phyloP scores from a whole-genome alignment of 2,888 invertebrate genomes.

The Idaea dimidiata region DNA sequence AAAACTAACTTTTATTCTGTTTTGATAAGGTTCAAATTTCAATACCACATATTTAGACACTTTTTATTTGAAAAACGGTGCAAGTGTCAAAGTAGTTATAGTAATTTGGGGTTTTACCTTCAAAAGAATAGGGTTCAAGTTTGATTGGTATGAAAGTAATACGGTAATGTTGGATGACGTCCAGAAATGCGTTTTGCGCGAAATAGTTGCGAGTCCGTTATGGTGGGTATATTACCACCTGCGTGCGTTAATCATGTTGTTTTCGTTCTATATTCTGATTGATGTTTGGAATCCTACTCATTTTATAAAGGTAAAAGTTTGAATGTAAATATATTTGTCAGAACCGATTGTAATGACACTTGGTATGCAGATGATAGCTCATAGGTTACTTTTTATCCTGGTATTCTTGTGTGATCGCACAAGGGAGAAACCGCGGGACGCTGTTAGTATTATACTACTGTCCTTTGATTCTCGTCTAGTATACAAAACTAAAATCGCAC shows the following conservation, averaged over 20 bases:
- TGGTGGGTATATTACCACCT: slow-evolving; percentile 56
- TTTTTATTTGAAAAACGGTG: slow-evolving; percentile 7
- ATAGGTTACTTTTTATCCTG: neutral
- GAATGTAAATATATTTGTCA: neutral
- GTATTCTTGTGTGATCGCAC: neutral
- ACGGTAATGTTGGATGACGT: slow-evolving; percentile 47
- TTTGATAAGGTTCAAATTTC: slow-evolving; percentile 13
- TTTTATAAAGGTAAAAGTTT: neutral
- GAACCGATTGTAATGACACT: neutral
- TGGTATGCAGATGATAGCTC: slow-evolving; percentile 6
- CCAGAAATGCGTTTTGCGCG: slow-evolving; percentile 61
- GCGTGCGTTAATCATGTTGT: slow-evolving; percentile 43
- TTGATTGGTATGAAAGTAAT: slow-evolving; percentile 21
- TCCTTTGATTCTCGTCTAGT: no score
- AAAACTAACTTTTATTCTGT: slow-evolving; percentile 9
- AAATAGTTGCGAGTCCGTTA: slow-evolving; percentile 55
- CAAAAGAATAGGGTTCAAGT: slow-evolving; percentile 23
- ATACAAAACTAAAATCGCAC: no score
- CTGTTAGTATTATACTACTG: no score
- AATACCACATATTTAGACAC: slow-evolving; percentile 7
- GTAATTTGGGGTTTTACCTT: slow-evolving; percentile 8
- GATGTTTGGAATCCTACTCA: neutral
- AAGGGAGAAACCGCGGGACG: neutral
- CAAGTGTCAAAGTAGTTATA: slow-evolving; percentile 2
- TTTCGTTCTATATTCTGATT: slow-evolving; percentile 19